Base-by-base conservation (phyloP, 1,140 invertebrate genomes). In the Drosophila murphyi region DNA sequence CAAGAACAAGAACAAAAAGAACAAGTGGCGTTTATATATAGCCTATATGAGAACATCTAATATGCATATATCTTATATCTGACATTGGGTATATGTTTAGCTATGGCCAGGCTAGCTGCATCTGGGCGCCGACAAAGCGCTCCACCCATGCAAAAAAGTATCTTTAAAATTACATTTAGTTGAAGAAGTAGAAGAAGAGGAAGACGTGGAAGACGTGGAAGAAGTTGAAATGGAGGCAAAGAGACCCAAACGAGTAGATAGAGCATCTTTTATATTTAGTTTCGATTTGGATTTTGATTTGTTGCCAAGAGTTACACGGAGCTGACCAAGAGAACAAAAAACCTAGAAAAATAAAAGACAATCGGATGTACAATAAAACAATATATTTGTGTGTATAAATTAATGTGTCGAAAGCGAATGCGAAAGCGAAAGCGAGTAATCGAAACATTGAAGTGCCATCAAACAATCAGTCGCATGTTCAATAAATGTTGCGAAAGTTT, bases 121-220 rank as follows among this genome's bases (percentile, higher is more conserved):
- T 80, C 77, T 74, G 78, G 67, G 77, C 69, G 64, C 64, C 68
- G 51, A 52, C 45, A 32, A 59, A 45, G 63, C 76, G 70, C 68
- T 80, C 56, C 71, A 76, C 55, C n/a, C 34, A 59, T 70, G 65
- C 74, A 55, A 60, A 55, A 60, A 88, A 83, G 85, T 88, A 88
- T 88, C 83, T 83, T 89, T 89, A 89, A 87, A 87, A 83, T 89
- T 88, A 88, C 62, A 83, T 88, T 89, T 89, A 83, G 83, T 88
- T 88, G 85, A 78, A 82, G 82, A 87, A 88, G 80, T 67, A 67
- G 62, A 57, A 64, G 29, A 65, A 72, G 61, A 65, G 55, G 50
- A 60, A 41, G 72, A 63, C 68, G 28, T 48, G 39, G 20, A 62
- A 6, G 29, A 62, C 70, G 61, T 62, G 60, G 50, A 60, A 41